phyloP scores from a whole-genome alignment of 2,113 vertebrate species.

The mouse (Mus musculus) region DNA sequence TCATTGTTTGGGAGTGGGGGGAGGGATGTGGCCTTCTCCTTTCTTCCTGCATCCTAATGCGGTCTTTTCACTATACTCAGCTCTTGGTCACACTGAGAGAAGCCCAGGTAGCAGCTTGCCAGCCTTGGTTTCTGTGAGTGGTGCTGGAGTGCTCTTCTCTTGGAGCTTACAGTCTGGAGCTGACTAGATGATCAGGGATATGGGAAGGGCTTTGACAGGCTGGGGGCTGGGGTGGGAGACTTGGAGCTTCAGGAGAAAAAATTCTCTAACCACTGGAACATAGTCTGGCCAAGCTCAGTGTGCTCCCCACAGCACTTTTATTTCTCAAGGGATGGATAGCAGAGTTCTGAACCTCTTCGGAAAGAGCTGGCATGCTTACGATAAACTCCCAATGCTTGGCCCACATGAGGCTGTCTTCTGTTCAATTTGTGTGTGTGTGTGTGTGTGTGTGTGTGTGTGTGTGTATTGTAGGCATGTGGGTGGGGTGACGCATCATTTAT shows the following conservation, averaged over 20 bases:
- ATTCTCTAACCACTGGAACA: neutral
- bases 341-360: too few species aligned
- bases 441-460: too few species aligned
- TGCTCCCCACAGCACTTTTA: neutral
- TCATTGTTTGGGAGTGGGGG: neutral
- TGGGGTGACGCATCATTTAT: too few species aligned
- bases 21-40: neutral
- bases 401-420: neutral
- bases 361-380: neutral
- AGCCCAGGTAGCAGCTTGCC: rapidly evolving
- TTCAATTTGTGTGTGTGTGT: too few species aligned
- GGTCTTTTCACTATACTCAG: neutral
- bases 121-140: neutral
- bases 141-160: neutral
- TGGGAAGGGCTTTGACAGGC: too few species aligned
- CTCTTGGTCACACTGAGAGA: neutral
- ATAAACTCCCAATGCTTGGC: neutral
- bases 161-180: neutral
- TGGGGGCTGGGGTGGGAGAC: neutral
- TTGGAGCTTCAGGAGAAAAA: neutral
- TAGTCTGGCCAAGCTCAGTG: neutral
- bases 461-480: too few species aligned
- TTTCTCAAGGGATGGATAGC: neutral
- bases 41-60: neutral
- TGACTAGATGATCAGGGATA: too few species aligned